These are phyloP conservation scores for Ostrea denselamellosa DNA, from an alignment of 1,140 invertebrate species.

Conservation along the genomic window DNA sequence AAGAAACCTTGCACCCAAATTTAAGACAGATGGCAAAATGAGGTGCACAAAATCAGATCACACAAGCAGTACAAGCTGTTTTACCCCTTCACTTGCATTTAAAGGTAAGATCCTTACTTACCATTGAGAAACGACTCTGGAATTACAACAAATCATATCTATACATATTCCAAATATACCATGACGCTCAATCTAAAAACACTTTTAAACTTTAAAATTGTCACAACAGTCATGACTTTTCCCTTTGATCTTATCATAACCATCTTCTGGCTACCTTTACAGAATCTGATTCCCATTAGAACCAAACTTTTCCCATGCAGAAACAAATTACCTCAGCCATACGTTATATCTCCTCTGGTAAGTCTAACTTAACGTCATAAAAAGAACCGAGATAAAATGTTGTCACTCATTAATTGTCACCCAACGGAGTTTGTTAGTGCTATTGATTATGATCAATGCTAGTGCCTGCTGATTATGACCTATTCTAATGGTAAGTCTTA, in stretches of 20 bases:
- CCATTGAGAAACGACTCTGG: conserved; percentile 22
- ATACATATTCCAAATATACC: background rate
- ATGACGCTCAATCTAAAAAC: background rate
- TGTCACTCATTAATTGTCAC: background rate
- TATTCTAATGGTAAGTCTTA: background rate
- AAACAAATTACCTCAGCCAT: background rate
- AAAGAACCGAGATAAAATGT: background rate
- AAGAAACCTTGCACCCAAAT: background rate
- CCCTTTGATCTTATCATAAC: background rate
- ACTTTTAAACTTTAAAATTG: background rate
- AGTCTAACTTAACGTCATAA: too few relatives aligned
- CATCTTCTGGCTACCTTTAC: background rate
- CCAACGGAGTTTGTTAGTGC: background rate
- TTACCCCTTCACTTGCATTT: background rate
- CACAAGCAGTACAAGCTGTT: background rate
- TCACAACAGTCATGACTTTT: background rate
- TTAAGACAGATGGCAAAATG: background rate
- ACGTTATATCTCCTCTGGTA: too few relatives aligned
- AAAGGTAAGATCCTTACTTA: background rate
- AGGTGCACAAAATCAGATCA: conserved; percentile 1
- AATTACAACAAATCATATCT: conserved; percentile 11
- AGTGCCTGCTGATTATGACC: background rate
- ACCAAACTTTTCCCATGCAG: background rate
- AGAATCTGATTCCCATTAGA: background rate
- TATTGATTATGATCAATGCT: background rate